A percentile compares a stretch with the other conserved stretches of the same genome.
Conservation (phyloP, 2,888 invertebrate genomes). For the Eupithecia abbreviata region DNA sequence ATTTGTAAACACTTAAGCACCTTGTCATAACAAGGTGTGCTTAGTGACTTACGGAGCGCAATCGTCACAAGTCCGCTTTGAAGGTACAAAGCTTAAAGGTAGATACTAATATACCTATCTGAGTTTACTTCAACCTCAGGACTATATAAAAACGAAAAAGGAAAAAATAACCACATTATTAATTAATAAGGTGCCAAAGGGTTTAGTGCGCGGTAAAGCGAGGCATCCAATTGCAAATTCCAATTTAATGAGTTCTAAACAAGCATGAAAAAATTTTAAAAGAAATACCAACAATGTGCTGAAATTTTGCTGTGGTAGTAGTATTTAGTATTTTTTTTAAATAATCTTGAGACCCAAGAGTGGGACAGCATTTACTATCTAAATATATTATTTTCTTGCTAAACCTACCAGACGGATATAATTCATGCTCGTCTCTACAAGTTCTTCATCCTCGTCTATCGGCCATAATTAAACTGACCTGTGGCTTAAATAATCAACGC, state of each 20-base stretch:
- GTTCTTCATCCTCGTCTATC: conserved; percentile 14
- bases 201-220: background rate
- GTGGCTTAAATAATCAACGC: conserved; percentile 62
- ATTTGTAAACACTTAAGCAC: background rate
- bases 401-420: background rate
- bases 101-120: background rate
- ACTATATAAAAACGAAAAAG: too few relatives aligned
- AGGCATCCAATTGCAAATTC: conserved; percentile 20
- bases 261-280: conserved; percentile 11
- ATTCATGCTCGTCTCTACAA: conserved; percentile 9
- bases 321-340: background rate
- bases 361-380: background rate
- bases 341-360: background rate
- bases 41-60: background rate
- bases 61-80: background rate
- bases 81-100: background rate
- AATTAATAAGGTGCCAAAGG: background rate
- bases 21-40: background rate
- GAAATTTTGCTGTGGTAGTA: background rate
- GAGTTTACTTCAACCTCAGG: background rate
- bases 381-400: background rate
- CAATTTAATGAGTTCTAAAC: conserved; percentile 20
- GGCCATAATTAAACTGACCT: conserved; percentile 53
- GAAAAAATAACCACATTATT: background rate
- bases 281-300: background rate